phyloP scores from a whole-genome alignment of 2,113 vertebrate genomes.

The Clarias magur region DNA sequence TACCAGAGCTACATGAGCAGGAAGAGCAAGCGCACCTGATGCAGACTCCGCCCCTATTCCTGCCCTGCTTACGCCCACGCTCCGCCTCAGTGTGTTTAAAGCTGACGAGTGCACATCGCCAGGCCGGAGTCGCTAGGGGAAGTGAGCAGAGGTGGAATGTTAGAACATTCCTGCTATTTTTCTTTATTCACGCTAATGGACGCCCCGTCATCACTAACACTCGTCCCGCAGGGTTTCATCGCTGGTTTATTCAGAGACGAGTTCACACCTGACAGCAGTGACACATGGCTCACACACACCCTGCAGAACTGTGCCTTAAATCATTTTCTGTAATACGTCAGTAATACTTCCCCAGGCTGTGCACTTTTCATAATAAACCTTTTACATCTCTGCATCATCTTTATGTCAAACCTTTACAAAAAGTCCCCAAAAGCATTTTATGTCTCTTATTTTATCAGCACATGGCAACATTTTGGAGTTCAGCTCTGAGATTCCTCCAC shows the following conservation, averaged over 20 bases:
- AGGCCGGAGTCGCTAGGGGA: not conserved
- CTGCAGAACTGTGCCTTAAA: no score
- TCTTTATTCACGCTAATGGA: not conserved
- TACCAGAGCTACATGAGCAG: conserved; percentile 63
- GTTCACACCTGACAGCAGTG: no score
- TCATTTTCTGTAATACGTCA: no score
- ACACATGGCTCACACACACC: no score
- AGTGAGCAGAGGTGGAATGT: not conserved
- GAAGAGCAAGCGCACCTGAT: conserved; percentile 66
- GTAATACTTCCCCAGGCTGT: no score
- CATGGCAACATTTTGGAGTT: no score
- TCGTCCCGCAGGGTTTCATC: not conserved
- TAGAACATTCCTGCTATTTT: not conserved
- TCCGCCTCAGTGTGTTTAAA: not conserved
- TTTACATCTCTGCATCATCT: no score
- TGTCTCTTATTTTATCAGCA: no score
- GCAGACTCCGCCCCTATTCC: not conserved
- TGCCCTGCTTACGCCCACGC: not conserved
- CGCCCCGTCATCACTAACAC: not conserved
- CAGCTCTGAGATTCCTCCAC: conserved; percentile 42
- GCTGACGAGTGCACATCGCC: not conserved
- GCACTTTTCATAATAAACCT: no score
- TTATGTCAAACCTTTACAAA: no score
- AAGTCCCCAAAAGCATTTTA: no score
- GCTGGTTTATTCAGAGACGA: no score